Evolutionary conservation across 1,140 invertebrate species (phyloP), one percentile per base, ranked within the genome.

Genomic region (Hermatobates lingyangjiaoensis): DNA sequence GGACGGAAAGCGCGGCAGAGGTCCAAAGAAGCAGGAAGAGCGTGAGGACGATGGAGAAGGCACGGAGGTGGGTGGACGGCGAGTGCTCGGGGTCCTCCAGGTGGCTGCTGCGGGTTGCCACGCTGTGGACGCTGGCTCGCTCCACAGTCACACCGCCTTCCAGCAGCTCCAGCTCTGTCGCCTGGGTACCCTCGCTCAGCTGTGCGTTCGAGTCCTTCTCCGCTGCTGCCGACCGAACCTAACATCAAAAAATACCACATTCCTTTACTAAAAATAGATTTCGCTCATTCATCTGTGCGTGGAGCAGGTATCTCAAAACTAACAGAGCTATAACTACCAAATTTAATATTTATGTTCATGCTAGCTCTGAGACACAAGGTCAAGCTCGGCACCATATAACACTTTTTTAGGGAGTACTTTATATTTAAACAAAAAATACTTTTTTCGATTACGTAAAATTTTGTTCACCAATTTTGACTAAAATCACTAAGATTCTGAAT

Each of bases 11-110:
- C 1, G 81, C 80, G 1, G 76, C 83, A 30, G 73, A 75, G 3
- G 75, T 63, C 85, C 87, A 91, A 0, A 79, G 76, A 10, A 81
- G 66, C 12, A 86, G 61, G 58, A 82, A 91, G 1, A 91, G 60
- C n/a, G 81, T 66, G 30, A 89, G 62, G 2, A 83, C 77, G 26
- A 87, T 75, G 0, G 87, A 74, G 55, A 87, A 77, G 1, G 85
- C 85, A 50, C 83, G 74, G 10, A 91, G 62, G 60, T 92, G 87
- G 1, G 80, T 77, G 50, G 80, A 76, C 12, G 85, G 83, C 0
- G 81, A 76, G 47, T 87, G 80, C 62, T 91, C 87, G 1, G 75
- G 67, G 59, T 92, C 89, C 56, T 87, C 82, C 0, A 82, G 69
- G 59, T 87, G 84, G 27, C 76, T 83, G 12, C 68, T 72, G 39